A percentile compares a stretch with the other conserved stretches of the same genome.
Conservation (phyloP, 2,888 invertebrate genomes). For the Drosophila rubida region DNA sequence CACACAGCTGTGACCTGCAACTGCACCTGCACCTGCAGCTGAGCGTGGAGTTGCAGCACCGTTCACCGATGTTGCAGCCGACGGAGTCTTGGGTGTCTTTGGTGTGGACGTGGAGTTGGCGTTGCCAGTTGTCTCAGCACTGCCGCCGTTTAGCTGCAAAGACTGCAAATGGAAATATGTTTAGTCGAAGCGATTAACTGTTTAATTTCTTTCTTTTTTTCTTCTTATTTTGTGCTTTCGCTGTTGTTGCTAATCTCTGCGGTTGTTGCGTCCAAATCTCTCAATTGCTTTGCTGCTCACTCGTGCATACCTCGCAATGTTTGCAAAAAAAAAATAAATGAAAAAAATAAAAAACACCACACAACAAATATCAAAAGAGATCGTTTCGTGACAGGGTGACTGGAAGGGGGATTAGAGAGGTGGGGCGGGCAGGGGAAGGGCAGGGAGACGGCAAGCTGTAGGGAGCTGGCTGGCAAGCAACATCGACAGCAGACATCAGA, state of each 20-base stretch:
- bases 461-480: conserved; percentile 12
- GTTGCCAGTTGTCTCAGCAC: conserved; percentile 59
- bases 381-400: conserved; percentile 13
- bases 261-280: conserved; percentile 51
- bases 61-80: conserved; percentile 68
- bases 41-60: conserved; percentile 11
- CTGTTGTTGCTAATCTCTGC: conserved; percentile 47
- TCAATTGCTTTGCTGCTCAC: conserved; percentile 60
- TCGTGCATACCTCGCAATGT: conserved; percentile 65
- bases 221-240: conserved; percentile 16
- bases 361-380: conserved; percentile 23
- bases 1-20: conserved; percentile 41
- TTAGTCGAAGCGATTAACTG: conserved; percentile 52
- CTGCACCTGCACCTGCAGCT: no score
- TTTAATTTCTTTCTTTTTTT: conserved; percentile 34
- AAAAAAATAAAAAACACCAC: conserved; percentile 10
- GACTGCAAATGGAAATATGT: conserved; percentile 77
- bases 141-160: conserved; percentile 83
- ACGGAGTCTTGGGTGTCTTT: conserved; percentile 83
- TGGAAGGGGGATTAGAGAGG: conserved; percentile 1
- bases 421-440: conserved; percentile 11
- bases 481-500: conserved; percentile 14
- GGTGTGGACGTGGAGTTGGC: conserved; percentile 61
- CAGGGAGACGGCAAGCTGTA: conserved; percentile 6
- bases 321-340: conserved; percentile 6